These are phyloP conservation scores for Dasysyrphus tricinctus DNA, from an alignment of 2,888 invertebrate genomes.

Conservation along the genomic window DNA sequence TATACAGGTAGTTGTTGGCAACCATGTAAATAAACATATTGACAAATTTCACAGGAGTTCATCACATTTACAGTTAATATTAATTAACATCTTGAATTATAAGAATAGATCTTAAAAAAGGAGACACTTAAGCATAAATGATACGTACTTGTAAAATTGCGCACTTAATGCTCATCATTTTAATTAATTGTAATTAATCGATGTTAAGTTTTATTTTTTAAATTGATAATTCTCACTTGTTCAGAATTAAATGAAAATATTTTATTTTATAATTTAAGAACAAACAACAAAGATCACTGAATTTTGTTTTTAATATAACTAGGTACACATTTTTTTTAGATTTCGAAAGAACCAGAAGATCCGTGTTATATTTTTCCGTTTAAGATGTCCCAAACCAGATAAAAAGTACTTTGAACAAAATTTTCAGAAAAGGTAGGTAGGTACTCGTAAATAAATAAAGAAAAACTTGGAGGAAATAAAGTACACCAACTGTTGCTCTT, in stretches of 20 bases:
- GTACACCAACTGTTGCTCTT: constrained; percentile 40
- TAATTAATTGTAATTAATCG: not conserved
- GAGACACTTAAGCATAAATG: not conserved
- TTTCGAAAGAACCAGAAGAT: not conserved
- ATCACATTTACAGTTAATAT: constrained; percentile 4
- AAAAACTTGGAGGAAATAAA: not conserved
- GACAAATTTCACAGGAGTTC: constrained; percentile 11
- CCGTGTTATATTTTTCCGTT: not conserved
- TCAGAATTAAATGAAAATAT: not conserved
- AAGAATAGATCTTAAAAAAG: not conserved
- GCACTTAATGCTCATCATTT: constrained; percentile 61
- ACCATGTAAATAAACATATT: not conserved
- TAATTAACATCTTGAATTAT: constrained; percentile 19
- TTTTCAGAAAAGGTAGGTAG: not conserved
- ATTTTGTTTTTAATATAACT: not conserved
- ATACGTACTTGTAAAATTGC: constrained; percentile 68
- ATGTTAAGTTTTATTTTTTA: not conserved
- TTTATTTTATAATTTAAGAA: not conserved
- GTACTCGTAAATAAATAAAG: not conserved
- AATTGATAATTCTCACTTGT: not conserved
- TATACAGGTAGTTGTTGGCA: too few species aligned
- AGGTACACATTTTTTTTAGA: too few species aligned
- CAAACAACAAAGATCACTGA: not conserved
- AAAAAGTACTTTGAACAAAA: not conserved
- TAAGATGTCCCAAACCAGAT: not conserved